These are phyloP conservation scores for Venusia cambrica DNA, from an alignment of 2,888 invertebrate genomes.

Conservation along the genomic window DNA sequence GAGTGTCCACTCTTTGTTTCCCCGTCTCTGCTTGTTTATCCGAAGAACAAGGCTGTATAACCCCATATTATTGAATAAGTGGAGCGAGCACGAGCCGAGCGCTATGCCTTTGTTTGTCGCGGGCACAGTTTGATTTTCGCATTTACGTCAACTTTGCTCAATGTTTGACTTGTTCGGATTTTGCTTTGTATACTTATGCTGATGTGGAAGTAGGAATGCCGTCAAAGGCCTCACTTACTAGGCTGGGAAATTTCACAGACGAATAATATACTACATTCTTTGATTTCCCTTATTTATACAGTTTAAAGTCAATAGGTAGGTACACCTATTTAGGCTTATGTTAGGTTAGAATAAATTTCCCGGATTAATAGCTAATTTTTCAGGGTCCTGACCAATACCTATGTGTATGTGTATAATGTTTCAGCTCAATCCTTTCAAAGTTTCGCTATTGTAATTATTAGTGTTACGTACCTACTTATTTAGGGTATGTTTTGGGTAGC, in stretches of 20 bases:
- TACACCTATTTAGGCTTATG: too few species aligned
- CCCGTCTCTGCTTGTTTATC: constrained; percentile 17
- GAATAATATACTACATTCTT: too few species aligned
- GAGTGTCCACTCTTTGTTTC: constrained; percentile 23
- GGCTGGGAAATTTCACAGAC: not conserved
- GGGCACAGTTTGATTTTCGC: constrained; percentile 36
- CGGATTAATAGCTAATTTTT: too few species aligned
- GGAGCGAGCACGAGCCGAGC: constrained; percentile 6
- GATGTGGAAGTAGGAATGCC: not conserved
- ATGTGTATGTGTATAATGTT: too few species aligned
- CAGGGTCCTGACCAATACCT: too few species aligned
- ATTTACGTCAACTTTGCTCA: constrained; percentile 33
- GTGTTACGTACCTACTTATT: too few species aligned
- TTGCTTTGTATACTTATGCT: constrained; percentile 25
- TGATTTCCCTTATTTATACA: too few species aligned
- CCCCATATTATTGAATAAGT: constrained; percentile 24
- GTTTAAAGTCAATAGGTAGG: too few species aligned
- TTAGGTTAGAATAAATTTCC: too few species aligned
- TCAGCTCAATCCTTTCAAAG: too few species aligned
- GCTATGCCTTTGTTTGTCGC: constrained; percentile 25
- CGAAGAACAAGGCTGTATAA: constrained; percentile 20
- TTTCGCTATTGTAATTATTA: too few species aligned
- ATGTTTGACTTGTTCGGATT: constrained; percentile 32
- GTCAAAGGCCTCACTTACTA: constrained; percentile 3
- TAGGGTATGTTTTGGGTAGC: too few species aligned